phyloP scores from a whole-genome alignment of 1,140 invertebrate genomes.

The Harlomillsia oculata region DNA sequence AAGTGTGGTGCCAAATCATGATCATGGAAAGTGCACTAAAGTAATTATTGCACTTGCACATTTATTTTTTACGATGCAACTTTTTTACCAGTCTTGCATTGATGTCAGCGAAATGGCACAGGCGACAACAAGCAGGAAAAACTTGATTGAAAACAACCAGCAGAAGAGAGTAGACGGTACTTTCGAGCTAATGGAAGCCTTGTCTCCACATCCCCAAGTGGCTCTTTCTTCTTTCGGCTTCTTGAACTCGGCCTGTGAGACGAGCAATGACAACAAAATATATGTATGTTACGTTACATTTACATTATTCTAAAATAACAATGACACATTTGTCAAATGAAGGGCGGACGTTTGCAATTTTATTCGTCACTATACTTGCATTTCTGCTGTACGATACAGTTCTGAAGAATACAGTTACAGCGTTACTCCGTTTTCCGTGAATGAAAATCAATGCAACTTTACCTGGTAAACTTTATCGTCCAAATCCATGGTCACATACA shows the following conservation, averaged over 20 bases:
- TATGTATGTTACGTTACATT: background rate
- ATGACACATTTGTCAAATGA: background rate
- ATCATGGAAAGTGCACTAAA: no score
- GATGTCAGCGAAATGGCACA: conserved; percentile 8
- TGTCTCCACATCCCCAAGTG: background rate
- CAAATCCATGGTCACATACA: no score
- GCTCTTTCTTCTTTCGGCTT: background rate
- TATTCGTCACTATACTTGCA: no score
- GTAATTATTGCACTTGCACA: no score
- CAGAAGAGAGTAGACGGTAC: conserved; percentile 3
- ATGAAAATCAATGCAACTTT: background rate
- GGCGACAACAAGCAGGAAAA: conserved; percentile 13
- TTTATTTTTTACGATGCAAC: no score
- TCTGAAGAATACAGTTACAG: background rate
- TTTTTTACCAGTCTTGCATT: conserved; percentile 5
- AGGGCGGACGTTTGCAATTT: no score
- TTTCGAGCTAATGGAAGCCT: conserved; percentile 6
- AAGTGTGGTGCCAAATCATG: no score
- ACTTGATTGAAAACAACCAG: conserved; percentile 15
- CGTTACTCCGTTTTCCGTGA: background rate
- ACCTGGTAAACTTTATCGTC: background rate
- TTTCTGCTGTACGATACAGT: no score
- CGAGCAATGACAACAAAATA: background rate
- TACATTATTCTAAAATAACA: conserved; percentile 3
- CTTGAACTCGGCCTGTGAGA: background rate